A percentile compares a stretch with the other conserved stretches of the same genome.
phyloP scores from a whole-genome alignment of 2,113 vertebrate species.

The Tauraco erythrolophus region DNA sequence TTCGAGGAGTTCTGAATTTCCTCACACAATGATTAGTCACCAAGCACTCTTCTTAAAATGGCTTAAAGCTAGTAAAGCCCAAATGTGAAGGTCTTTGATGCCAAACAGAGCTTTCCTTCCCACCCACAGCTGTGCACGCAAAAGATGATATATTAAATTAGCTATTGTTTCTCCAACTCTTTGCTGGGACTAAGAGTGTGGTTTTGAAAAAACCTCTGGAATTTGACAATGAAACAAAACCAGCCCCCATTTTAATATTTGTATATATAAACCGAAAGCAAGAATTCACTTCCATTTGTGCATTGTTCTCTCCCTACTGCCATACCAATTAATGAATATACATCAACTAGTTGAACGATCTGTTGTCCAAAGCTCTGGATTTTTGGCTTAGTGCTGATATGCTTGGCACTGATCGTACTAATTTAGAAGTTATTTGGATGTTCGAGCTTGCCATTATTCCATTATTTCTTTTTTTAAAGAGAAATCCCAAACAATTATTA shows the following conservation, averaged over 20 bases:
- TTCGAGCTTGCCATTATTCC: constrained; percentile 32
- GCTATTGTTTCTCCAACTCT: constrained; percentile 19
- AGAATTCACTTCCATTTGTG: constrained; percentile 23
- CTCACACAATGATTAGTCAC: constrained; percentile 10
- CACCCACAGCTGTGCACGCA: constrained; percentile 15
- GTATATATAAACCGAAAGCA: neutral
- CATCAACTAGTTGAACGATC: constrained; percentile 22
- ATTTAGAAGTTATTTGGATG: constrained; percentile 42
- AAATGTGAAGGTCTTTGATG: neutral
- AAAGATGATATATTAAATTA: constrained; percentile 36
- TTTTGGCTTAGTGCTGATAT: constrained; percentile 16
- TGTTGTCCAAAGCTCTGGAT: constrained; percentile 17
- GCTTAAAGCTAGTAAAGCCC: constrained; percentile 11
- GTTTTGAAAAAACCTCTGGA: neutral
- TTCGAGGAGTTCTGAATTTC: constrained; percentile 52
- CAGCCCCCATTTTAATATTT: neutral
- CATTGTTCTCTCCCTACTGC: constrained; percentile 7
- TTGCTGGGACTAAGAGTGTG: neutral
- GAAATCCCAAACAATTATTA: neutral
- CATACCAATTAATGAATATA: constrained; percentile 44
- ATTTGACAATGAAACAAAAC: constrained; percentile 33
- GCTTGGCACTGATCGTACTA: neutral
- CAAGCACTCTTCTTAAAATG: constrained; percentile 19
- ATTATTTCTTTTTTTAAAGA: constrained; percentile 12
- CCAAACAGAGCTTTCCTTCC: neutral